These are phyloP conservation scores for Ammodytes marinus DNA, from an alignment of 2,113 vertebrate species.

Conservation along the genomic window DNA sequence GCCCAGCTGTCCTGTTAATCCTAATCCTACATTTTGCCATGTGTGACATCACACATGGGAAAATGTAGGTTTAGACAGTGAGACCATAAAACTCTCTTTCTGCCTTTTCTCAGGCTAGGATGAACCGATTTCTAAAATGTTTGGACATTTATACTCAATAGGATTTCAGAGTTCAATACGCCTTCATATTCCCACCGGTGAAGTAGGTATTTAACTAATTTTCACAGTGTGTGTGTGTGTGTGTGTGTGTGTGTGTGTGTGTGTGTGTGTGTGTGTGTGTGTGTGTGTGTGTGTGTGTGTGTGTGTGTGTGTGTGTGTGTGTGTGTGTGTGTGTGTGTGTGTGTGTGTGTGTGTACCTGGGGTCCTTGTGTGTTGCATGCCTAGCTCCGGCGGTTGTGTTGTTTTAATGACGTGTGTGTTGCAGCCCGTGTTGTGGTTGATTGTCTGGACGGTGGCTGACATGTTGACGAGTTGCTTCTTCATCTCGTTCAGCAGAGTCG, in stretches of 20 bases:
- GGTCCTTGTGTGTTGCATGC: conserved; percentile 36
- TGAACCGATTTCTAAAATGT: too few species aligned
- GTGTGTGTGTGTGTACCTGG: conserved; percentile 59
- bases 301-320: conserved; percentile 10
- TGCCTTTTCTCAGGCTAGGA: too few species aligned
- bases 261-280: conserved; percentile 26
- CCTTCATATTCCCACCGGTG: too few species aligned
- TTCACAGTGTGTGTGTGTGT: neutral
- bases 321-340: conserved; percentile 31
- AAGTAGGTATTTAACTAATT: too few species aligned
- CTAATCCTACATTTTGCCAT: too few species aligned
- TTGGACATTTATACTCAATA: too few species aligned
- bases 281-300: conserved; percentile 25
- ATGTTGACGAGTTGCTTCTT: conserved; percentile 86
- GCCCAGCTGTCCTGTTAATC: too few species aligned
- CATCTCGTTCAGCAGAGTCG: conserved; percentile 83
- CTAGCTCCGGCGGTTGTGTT: neutral
- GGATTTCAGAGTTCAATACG: too few species aligned
- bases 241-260: conserved; percentile 10
- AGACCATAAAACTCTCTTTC: too few species aligned
- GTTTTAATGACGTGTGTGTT: conserved; percentile 63
- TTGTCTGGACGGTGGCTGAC: conserved; percentile 72
- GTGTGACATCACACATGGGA: too few species aligned
- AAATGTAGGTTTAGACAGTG: too few species aligned
- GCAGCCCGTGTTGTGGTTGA: conserved; percentile 3